A percentile compares a stretch with the other conserved stretches of the same genome.
Conservation (phyloP, 2,113 vertebrate species). For the Tursiops truncatus region DNA sequence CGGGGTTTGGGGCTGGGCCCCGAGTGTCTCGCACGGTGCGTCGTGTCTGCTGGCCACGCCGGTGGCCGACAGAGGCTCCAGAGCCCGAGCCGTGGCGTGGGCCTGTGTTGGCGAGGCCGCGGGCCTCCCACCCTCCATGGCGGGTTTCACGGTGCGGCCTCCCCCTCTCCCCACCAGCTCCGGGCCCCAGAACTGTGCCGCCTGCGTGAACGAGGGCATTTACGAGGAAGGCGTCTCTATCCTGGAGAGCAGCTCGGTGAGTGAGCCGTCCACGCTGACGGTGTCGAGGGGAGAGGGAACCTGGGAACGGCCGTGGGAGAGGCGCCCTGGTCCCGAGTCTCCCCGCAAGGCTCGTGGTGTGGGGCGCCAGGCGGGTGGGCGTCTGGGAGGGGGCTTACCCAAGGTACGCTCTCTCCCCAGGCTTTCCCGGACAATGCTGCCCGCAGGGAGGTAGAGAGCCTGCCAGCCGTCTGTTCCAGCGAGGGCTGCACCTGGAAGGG, state of each 20-base stretch:
- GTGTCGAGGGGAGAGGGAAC: neutral
- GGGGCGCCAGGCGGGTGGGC: accelerated
- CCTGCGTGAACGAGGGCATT: constrained; percentile 92
- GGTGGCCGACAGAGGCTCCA: neutral
- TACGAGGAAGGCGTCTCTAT: constrained; percentile 93
- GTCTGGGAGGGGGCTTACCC: neutral
- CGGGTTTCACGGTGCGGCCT: neutral
- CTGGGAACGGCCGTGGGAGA: accelerated
- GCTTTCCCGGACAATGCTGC: constrained; percentile 96
- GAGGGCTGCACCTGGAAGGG: constrained; percentile 92
- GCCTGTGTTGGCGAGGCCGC: neutral
- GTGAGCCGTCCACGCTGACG: constrained; percentile 57
- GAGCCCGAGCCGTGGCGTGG: neutral
- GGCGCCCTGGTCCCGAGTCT: neutral
- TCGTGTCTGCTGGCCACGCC: too few species aligned
- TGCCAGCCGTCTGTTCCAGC: constrained; percentile 90
- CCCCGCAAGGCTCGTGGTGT: accelerated
- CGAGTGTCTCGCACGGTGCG: neutral
- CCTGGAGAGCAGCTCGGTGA: constrained; percentile 92
- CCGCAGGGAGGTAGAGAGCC: constrained; percentile 92
- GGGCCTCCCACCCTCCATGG: neutral
- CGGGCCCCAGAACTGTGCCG: constrained; percentile 93
- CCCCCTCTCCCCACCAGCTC: constrained; percentile 79
- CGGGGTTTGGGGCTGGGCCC: too few species aligned
- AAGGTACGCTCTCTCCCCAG: constrained; percentile 75